Base-by-base conservation (phyloP, 53 echinoderm and acorn worm species). In the Zoroaster sp. region DNA sequence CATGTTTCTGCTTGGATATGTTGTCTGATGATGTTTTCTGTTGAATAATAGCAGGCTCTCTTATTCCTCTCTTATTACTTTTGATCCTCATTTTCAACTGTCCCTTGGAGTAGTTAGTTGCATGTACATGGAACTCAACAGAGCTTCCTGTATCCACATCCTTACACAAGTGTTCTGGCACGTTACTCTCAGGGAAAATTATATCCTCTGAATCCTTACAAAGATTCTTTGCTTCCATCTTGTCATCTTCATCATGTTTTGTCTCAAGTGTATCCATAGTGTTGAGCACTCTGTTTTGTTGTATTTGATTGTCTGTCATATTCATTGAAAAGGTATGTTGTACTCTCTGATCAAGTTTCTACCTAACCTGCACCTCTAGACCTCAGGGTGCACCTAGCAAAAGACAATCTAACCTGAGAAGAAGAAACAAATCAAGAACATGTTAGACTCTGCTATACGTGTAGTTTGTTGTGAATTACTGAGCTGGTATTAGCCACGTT, bases 51-150 rank as follows among this genome's bases (percentile, higher is more conserved):
- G 6, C 42, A 49, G 11, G 3, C 3, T 37, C 55, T 59, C 5
- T 8, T 36, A 20, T 18, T 36, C 7, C 70, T 34, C 35, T 85
- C 40, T 89, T 89, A 33, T 23, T 89, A 40, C 55, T 89, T 25
- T 89, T 89, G 20, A 89, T 37, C 54, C 72, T 89, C 82, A 89
- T 72, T 59, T 81, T 89, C 73, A 89, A 55, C 80, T 89, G 90
- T 81, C 90, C 90, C 46, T 89, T 89, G 59, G 90, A 54, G 63
- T 81, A 89, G 82, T 89, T 82, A 7, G 90, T 89, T 23, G 72
- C 90, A 30, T 82, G 90, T 1, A 89, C 90, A 33, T 68, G 90
- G 35, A 89, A 89, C 73, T 89, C 82, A 1, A 72, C 72, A 41
- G 73, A 89, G 38, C 46, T 78, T 4, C 40, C 63, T 14, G 17